These are phyloP conservation scores for Eilema sororculum DNA, from an alignment of 2,888 invertebrate genomes.

Conservation along the genomic window DNA sequence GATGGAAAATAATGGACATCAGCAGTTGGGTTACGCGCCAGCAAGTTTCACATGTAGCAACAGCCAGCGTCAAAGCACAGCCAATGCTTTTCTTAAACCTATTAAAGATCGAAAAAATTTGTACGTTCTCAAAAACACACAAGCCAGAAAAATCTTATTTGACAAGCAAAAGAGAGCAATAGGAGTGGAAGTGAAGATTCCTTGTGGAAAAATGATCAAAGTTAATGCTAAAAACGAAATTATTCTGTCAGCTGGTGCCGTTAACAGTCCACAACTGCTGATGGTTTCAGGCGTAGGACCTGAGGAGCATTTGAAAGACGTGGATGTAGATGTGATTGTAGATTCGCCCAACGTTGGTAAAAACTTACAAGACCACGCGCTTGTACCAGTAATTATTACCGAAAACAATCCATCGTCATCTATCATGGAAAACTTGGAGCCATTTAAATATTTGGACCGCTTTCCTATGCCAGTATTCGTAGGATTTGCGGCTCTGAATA, in stretches of 20 bases:
- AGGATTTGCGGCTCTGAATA: slow-evolving; percentile 63
- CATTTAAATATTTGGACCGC: slow-evolving; percentile 49
- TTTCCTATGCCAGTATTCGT: slow-evolving; percentile 60
- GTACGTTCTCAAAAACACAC: slow-evolving; percentile 61
- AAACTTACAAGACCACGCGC: slow-evolving; percentile 67
- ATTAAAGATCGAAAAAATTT: slow-evolving; percentile 62
- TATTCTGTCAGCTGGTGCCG: slow-evolving; percentile 66
- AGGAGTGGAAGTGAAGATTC: slow-evolving; percentile 60
- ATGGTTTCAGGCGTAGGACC: slow-evolving; percentile 74
- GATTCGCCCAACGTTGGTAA: slow-evolving; percentile 64
- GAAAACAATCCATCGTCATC: slow-evolving; percentile 43
- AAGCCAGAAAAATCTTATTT: slow-evolving; percentile 62
- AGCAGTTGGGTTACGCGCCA: slow-evolving; percentile 62
- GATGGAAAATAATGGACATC: slow-evolving; percentile 58
- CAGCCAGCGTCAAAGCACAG: slow-evolving; percentile 60
- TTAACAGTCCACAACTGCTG: slow-evolving; percentile 67
- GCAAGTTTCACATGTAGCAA: slow-evolving; percentile 56
- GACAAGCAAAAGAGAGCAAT: slow-evolving; percentile 51
- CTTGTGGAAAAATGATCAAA: slow-evolving; percentile 40
- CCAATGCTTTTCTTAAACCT: slow-evolving; percentile 59
- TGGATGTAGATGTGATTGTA: slow-evolving; percentile 54
- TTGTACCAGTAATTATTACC: slow-evolving; percentile 56
- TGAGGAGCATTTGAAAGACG: slow-evolving; percentile 57
- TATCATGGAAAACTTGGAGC: slow-evolving; percentile 49
- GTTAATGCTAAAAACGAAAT: slow-evolving; percentile 61